phyloP scores from a whole-genome alignment of 2,888 invertebrate genomes.

The Parascotia fuliginaria region DNA sequence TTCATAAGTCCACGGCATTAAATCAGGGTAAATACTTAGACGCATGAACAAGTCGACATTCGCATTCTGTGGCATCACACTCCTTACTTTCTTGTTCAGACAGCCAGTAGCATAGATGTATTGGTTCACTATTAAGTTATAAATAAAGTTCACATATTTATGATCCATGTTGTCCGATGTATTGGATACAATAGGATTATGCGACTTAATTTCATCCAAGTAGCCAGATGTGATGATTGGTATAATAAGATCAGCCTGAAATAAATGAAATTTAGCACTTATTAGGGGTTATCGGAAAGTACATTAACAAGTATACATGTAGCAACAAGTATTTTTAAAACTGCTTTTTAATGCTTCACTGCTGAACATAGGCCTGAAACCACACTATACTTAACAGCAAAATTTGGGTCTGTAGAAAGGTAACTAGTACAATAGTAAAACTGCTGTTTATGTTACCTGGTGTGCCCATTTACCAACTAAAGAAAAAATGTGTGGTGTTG shows the following conservation, averaged over 20 bases:
- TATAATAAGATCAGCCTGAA: constrained; percentile 83
- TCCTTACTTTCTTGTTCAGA: constrained; percentile 78
- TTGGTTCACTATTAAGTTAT: constrained; percentile 75
- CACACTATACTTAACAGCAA: no score
- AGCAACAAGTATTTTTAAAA: no score
- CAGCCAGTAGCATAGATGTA: constrained; percentile 80
- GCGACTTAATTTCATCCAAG: constrained; percentile 73
- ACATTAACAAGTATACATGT: no score
- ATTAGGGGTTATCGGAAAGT: no score
- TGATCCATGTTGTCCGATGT: constrained; percentile 77
- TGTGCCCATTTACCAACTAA: no score
- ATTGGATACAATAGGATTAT: constrained; percentile 60
- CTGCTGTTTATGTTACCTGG: no score
- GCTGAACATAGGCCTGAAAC: no score
- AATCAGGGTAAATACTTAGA: constrained; percentile 75
- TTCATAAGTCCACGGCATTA: constrained; percentile 80
- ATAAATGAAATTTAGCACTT: constrained; percentile 47
- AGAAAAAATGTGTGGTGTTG: no score
- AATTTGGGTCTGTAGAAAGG: no score
- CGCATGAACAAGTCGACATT: constrained; percentile 62
- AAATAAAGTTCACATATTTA: constrained; percentile 80
- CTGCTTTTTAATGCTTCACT: no score
- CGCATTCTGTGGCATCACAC: constrained; percentile 73
- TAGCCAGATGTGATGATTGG: constrained; percentile 84
- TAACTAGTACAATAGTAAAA: no score